Percentiles rank a stretch among this genome's conserved stretches.
Conservation (phyloP, 2,888 invertebrate genomes). For the Chloroclysta siterata region DNA sequence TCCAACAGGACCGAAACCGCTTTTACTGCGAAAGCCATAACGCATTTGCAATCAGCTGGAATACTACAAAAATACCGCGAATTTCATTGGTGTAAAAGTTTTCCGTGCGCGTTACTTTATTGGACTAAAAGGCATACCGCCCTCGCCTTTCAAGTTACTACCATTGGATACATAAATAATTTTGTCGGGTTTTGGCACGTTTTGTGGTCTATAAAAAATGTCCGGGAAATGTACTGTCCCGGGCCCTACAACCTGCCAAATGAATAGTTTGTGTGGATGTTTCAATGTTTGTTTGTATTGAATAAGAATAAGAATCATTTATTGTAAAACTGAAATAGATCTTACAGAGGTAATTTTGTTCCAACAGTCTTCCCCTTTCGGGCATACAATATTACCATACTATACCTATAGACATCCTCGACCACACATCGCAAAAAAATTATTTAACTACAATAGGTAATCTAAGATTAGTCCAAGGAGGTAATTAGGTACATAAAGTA, state of each 20-base stretch:
- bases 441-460: no score
- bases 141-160: conserved; percentile 32
- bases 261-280: conserved; percentile 6
- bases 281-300: conserved; percentile 2
- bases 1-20: neutral
- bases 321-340: no score
- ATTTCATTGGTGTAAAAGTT: conserved; percentile 24
- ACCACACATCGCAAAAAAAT: no score
- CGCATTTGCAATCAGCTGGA: conserved; percentile 7
- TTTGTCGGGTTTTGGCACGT: conserved; percentile 36
- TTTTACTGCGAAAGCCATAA: neutral
- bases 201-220: conserved; percentile 44
- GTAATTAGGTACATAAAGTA: no score
- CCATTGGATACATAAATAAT: conserved; percentile 39
- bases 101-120: conserved; percentile 27
- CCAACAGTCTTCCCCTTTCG: no score
- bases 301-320: no score
- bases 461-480: no score
- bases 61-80: conserved; percentile 20
- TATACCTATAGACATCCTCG: no score
- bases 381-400: no score
- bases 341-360: no score
- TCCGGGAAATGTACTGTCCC: conserved; percentile 27
- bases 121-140: conserved; percentile 31
- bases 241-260: conserved; percentile 8